phyloP scores from a whole-genome alignment of 1,140 invertebrate species.

The Vollenhovia emeryi region DNA sequence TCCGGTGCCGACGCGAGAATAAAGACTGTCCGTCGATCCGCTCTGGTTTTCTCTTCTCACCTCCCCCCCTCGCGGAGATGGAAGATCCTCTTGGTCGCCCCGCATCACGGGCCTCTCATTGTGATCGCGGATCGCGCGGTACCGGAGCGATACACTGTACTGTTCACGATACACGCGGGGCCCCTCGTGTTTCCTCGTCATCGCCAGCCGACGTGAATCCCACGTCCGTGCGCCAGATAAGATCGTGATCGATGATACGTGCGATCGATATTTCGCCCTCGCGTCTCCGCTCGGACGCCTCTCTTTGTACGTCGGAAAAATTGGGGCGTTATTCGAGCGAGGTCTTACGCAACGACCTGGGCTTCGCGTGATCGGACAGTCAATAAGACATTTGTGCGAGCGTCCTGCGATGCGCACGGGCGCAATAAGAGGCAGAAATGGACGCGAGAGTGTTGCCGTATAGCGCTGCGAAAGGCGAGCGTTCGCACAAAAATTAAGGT shows the following conservation, averaged over 20 bases:
- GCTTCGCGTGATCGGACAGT: not conserved
- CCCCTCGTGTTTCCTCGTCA: constrained; percentile 52
- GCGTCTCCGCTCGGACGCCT: not conserved
- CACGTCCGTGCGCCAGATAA: constrained; percentile 57
- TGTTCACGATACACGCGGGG: not conserved
- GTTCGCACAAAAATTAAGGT: constrained; percentile 36
- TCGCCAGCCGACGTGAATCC: constrained; percentile 32
- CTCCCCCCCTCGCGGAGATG: not conserved
- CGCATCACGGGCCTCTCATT: constrained; percentile 32
- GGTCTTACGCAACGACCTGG: constrained; percentile 29
- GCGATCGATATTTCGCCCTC: constrained; percentile 65
- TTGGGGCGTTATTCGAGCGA: not conserved
- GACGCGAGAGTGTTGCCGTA: constrained; percentile 3
- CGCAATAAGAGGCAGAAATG: not conserved
- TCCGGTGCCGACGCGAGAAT: constrained; percentile 69
- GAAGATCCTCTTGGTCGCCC: not conserved
- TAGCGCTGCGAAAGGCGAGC: constrained; percentile 19
- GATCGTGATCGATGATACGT: constrained; percentile 71
- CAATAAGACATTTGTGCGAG: no score
- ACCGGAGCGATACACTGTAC: constrained; percentile 3
- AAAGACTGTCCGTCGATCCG: constrained; percentile 61
- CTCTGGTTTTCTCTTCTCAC: constrained; percentile 17
- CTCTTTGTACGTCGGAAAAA: constrained; percentile 24
- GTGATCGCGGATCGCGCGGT: constrained; percentile 2
- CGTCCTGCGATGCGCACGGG: not conserved